Conservation (phyloP, 2,113 vertebrate species). For the Chloropsis cyanopogon region DNA sequence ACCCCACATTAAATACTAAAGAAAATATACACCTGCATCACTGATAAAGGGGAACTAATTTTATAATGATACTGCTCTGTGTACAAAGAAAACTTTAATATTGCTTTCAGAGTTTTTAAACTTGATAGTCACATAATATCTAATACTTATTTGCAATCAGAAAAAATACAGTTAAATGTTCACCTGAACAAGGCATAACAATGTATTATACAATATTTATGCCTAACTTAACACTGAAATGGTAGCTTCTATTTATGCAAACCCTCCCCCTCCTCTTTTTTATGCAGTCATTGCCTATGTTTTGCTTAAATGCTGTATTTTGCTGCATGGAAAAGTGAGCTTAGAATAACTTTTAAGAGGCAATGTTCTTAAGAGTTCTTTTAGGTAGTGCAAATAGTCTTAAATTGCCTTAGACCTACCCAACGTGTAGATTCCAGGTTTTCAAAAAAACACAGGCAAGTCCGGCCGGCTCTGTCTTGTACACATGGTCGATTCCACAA, state of each 20-base stretch:
- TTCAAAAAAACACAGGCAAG: neutral
- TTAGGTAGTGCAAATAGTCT: neutral
- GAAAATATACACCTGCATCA: neutral
- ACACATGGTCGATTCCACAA: too few relatives aligned
- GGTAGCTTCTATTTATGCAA: neutral
- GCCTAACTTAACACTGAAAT: neutral
- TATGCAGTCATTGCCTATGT: neutral
- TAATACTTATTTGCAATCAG: neutral
- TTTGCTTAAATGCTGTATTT: neutral
- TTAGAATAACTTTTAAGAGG: neutral
- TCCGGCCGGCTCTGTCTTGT: too few relatives aligned
- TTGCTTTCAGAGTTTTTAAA: neutral
- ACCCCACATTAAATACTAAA: neutral
- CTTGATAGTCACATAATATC: neutral
- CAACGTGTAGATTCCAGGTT: neutral
- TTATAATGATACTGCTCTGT: neutral
- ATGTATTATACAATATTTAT: neutral
- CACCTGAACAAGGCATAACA: neutral
- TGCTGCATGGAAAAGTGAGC: neutral
- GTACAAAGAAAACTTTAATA: neutral
- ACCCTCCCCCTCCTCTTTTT: rapidly evolving
- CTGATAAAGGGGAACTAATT: neutral
- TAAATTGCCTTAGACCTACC: neutral
- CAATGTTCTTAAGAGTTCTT: neutral
- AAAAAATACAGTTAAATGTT: neutral